Base-by-base conservation (phyloP, 2,797 vertebrate species). In the Leptodactylus fallax region DNA sequence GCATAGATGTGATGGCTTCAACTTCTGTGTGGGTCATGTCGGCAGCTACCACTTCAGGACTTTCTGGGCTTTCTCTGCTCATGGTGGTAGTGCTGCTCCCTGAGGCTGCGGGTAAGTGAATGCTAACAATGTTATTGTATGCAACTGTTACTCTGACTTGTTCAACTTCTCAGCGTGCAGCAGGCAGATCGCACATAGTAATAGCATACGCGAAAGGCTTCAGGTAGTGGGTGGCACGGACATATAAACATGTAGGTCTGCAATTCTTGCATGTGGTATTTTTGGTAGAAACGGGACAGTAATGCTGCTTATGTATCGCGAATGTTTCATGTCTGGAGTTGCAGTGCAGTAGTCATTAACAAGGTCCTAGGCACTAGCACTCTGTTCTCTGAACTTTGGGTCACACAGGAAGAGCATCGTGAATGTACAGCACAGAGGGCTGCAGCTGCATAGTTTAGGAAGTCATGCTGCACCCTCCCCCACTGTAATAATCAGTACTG, bases 21-120 rank as follows among this genome's bases (percentile, higher is more conserved):
- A 83, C 83, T 67, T 58, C 58, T 85, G 25, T 63, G 65, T 14
- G 83, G 87, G 78, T 72, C 83, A 88, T 88, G 87, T 79, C 87
- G 56, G 77, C 82, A 55, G 78, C 78, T 81, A 77, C 56, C 55
- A 47, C 82, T 19, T 25, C 16, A 60, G 67, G 55, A 27, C 69
- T 88, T 65, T 58, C 55, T 21, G 77, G 82, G 23, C 53, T 88
- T 21, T 81, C 25, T 14, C 78, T 88, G 25, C 56, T 88, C 16
- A 21, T 88, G 21, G 16, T 85, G 56, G 36, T 63, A 56, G 17
- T 45, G 56, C 49, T 81, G 47, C 58, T 81, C 56, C 77, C 65
- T 17, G 67, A 88, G 14, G 78, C 56, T 81, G 83, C 21, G 53
- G 87, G 87, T 88, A 56, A 88, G 87, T 87, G 47, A 49, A 7